A percentile compares a stretch with the other conserved stretches of the same genome.
Evolutionary conservation across 2,797 vertebrate species (phyloP).

Genomic region (Eurystomus glaucurus): DNA sequence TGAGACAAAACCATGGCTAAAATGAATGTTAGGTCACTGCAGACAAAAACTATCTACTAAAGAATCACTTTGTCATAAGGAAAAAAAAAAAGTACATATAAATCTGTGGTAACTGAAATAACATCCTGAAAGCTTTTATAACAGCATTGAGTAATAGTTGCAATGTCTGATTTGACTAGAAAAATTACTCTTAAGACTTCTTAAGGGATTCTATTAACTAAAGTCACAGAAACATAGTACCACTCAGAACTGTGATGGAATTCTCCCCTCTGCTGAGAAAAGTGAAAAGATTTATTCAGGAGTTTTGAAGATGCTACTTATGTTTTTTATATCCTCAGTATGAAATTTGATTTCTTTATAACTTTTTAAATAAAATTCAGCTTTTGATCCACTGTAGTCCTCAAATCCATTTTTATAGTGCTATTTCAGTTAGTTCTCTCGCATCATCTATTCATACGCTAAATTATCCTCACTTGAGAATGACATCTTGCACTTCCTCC

Average conservation of each 20-base stretch:
- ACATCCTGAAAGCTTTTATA: background rate
- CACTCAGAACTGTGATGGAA: background rate
- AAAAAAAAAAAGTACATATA: background rate
- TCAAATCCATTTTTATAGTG: background rate
- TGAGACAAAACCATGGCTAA: background rate
- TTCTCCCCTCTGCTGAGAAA: background rate
- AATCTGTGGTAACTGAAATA: background rate
- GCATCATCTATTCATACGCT: background rate
- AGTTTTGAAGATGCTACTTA: background rate
- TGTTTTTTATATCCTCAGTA: background rate
- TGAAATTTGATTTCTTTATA: background rate
- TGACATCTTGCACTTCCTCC: background rate
- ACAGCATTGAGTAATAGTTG: background rate
- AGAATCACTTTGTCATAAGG: background rate
- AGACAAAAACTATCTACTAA: background rate
- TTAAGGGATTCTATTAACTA: background rate
- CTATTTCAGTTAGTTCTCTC: background rate
- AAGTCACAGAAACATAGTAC: background rate
- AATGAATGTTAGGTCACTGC: background rate
- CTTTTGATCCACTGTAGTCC: background rate
- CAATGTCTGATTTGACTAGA: background rate
- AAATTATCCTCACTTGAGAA: background rate
- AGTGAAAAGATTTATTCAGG: background rate
- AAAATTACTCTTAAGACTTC: background rate
- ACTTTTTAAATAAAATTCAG: background rate